A percentile compares a stretch with the other conserved stretches of the same genome.
Evolutionary conservation across 2,888 invertebrate species (phyloP).

Genomic region (Lithophane socia): DNA sequence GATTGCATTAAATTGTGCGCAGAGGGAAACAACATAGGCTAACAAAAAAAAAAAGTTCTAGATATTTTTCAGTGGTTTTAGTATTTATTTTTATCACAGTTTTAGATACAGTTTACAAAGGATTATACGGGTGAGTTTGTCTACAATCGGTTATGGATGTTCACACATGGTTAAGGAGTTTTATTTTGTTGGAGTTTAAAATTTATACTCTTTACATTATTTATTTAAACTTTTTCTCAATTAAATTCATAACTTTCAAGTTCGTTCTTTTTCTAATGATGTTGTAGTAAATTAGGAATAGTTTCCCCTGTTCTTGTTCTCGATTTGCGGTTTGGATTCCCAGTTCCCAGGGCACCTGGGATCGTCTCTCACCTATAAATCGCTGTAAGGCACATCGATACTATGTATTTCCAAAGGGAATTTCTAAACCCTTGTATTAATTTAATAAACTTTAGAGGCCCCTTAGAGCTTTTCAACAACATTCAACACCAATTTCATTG

Average conservation of each 20-base stretch:
- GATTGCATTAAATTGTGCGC: neutral
- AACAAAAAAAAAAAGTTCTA: neutral
- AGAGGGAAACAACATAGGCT: neutral
- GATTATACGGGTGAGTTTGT: neutral
- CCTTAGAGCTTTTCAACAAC: constrained; percentile 44
- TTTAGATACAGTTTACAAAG: neutral
- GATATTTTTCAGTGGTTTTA: neutral
- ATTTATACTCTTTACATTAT: neutral
- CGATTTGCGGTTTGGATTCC: neutral
- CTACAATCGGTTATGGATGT: neutral
- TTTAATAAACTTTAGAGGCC: constrained; percentile 29
- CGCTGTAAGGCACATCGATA: neutral
- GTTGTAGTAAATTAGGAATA: neutral
- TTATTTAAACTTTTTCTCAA: neutral
- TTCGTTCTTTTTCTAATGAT: neutral
- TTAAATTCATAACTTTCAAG: neutral
- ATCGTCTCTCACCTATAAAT: constrained; percentile 21
- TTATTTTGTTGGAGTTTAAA: neutral
- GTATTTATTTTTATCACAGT: neutral
- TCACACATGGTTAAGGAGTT: neutral
- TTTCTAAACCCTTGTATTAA: constrained; percentile 38
- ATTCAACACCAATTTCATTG: constrained; percentile 32
- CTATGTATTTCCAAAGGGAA: constrained; percentile 21
- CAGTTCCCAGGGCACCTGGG: constrained; percentile 28
- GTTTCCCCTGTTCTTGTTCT: neutral